phyloP scores from a whole-genome alignment of 2,888 invertebrate genomes.

The Lottia scabra region DNA sequence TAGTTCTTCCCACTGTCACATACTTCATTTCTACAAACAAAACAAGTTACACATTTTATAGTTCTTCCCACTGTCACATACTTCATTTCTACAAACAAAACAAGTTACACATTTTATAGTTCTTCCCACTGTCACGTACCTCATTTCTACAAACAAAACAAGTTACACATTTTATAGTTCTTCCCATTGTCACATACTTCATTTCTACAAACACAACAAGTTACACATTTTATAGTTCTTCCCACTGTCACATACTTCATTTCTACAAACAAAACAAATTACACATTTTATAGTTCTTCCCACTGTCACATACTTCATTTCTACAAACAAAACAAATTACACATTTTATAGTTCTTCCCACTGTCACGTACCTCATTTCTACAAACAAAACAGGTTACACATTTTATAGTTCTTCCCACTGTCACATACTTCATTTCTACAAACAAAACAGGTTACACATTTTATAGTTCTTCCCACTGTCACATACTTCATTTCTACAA shows the following conservation, averaged over 20 bases:
- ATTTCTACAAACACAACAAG: slow-evolving; percentile 55
- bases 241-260: slow-evolving; percentile 71
- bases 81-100: slow-evolving; percentile 65
- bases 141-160: slow-evolving; percentile 65
- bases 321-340: no score
- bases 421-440: no score
- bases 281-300: no score
- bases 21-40: slow-evolving; percentile 67
- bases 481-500: no score
- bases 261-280: no score
- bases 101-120: slow-evolving; percentile 73
- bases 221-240: slow-evolving; percentile 73
- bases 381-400: no score
- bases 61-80: slow-evolving; percentile 70
- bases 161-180: slow-evolving; percentile 73
- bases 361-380: no score
- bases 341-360: no score
- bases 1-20: slow-evolving; percentile 70
- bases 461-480: no score
- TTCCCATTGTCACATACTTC: slow-evolving; percentile 71
- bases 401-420: no score
- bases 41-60: slow-evolving; percentile 73
- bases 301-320: no score
- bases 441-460: no score
- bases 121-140: slow-evolving; percentile 70